Base-by-base conservation (phyloP, 2,113 vertebrate species). In the Otocyon megalotis region DNA sequence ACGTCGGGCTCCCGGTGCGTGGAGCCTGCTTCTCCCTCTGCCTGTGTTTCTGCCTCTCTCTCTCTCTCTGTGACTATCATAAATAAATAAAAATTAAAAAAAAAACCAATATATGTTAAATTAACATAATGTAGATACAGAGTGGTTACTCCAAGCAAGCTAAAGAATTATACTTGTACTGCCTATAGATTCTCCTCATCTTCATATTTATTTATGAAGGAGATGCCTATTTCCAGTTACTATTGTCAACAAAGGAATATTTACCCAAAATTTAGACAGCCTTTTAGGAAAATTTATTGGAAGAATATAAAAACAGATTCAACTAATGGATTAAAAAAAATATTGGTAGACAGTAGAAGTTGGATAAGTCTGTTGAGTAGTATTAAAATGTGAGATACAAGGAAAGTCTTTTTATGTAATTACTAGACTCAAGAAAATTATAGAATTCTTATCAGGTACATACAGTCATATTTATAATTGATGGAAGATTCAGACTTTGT, bases 251-350 rank as follows among this genome's bases (percentile, higher is more conserved):
- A 98, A 97, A 96, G 96, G 94, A 95, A 96, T 97, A 96, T 98
- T 98, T 97, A 94, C 93, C 97, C 98, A 98, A 98, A 98, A 98
- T 98, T 98, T 98, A 98, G 98, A 97, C 98, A 97, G 96, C 96
- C 97, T 98, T 96, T 97, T 71, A 96, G 98, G 93, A 98, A 97
- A 97, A 84, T 86, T 96, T 89, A 54, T 82, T 80, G 89, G 53
- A 96, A 97, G 80, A 97, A 98, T 90, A 92, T 88, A 98, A 96
- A 98, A 98, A 96, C 93, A 94, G 53, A 96, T 98, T 80, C 96
- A 98, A 98, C 93, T 94, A 69, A 88, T 92, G 97, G 89, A 96
- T 97, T 97, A 83, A 53, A 43, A 94, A 54, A 65, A 96, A 67
- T 84, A 43, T 97, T 98, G 97, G 96, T 97, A 90, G 94, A 96